Conservation (phyloP, 1,140 invertebrate species). For the Drosophila lacteicornis region DNA sequence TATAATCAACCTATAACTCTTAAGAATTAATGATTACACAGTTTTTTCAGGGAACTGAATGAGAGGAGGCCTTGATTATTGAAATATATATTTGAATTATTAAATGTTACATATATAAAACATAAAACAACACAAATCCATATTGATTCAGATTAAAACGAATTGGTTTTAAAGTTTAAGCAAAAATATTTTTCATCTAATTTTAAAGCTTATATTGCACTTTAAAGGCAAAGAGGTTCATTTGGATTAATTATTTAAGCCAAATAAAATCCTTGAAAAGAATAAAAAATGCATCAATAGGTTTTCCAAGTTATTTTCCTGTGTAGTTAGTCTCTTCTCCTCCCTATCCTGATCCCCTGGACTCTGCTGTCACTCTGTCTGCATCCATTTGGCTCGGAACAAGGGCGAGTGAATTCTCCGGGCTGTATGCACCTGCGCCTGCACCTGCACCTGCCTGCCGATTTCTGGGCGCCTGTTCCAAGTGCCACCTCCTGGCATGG, state of each 20-base stretch:
- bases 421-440: constrained; percentile 9
- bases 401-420: constrained; percentile 20
- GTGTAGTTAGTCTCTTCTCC: constrained; percentile 10
- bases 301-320: not conserved
- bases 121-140: too few relatives aligned
- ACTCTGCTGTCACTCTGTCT: constrained; percentile 24
- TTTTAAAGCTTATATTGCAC: not conserved
- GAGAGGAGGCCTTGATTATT: too few relatives aligned
- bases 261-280: not conserved
- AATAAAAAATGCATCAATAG: too few relatives aligned
- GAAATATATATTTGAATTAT: too few relatives aligned
- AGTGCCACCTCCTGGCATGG: constrained; percentile 38
- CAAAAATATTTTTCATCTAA: too few relatives aligned
- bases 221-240: accelerated
- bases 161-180: too few relatives aligned
- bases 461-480: constrained; percentile 49
- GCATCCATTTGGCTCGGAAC: constrained; percentile 31
- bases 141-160: too few relatives aligned
- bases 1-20: too few relatives aligned
- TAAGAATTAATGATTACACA: too few relatives aligned
- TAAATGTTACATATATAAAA: not conserved
- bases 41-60: too few relatives aligned
- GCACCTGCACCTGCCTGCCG: constrained; percentile 12
- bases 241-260: too few relatives aligned
- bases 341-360: not conserved